Evolutionary conservation across 2,888 invertebrate species (phyloP).

Genomic region (Drosophila ezoana): DNA sequence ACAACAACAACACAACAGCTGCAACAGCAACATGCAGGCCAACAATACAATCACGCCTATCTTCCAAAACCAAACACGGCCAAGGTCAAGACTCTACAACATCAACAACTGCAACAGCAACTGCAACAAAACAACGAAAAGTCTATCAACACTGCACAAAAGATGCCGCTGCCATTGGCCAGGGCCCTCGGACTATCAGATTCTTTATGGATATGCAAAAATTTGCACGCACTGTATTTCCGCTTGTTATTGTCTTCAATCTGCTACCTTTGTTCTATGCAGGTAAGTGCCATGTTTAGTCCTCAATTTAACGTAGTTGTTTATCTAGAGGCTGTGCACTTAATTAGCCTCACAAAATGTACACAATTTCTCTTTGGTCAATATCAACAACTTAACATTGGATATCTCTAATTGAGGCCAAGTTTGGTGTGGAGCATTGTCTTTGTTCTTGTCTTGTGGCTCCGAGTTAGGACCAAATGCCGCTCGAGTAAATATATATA

Average conservation of each 20-base stretch:
- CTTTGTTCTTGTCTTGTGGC: conserved; percentile 16
- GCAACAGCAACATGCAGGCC: conserved; percentile 30
- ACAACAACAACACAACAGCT: conserved; percentile 3
- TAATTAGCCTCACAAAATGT: conserved; percentile 26
- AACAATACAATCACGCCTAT: conserved; percentile 79
- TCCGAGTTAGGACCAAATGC: conserved; percentile 1
- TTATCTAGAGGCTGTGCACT: conserved; percentile 31
- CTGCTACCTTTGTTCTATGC: conserved; percentile 85
- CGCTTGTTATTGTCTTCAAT: conserved; percentile 84
- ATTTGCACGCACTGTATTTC: conserved; percentile 82
- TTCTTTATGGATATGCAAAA: conserved; percentile 82
- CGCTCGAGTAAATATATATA: conserved; percentile 19
- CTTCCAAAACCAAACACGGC: conserved; percentile 76
- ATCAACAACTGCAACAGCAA: conserved; percentile 33
- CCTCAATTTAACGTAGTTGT: not conserved
- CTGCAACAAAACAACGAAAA: conserved; percentile 65
- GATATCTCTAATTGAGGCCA: conserved; percentile 29
- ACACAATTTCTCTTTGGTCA: conserved; percentile 11
- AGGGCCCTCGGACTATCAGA: conserved; percentile 57
- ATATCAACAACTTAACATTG: conserved; percentile 11
- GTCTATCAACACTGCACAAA: conserved; percentile 54
- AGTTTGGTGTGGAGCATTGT: not conserved
- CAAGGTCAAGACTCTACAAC: conserved; percentile 50
- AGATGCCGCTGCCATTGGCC: conserved; percentile 43
- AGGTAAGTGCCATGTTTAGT: conserved; percentile 77